Conservation (phyloP, 1,140 invertebrate species). For the Armadillidium nasatum region DNA sequence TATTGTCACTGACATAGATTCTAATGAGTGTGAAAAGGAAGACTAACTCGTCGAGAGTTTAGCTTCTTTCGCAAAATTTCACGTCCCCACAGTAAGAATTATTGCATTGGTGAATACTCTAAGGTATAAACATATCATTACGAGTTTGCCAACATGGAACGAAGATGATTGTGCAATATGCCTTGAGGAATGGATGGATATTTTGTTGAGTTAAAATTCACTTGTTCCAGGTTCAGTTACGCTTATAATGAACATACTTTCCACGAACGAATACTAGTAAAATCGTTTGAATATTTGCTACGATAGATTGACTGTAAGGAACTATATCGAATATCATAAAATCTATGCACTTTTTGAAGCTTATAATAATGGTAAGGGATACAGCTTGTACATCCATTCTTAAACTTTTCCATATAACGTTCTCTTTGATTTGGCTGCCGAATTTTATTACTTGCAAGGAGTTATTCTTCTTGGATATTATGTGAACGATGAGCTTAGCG, state of each 20-base stretch:
- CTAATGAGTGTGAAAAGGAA: background rate
- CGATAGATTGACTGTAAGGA: too few species aligned
- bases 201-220: background rate
- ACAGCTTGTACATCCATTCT: background rate
- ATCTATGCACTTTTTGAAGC: background rate
- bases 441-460: background rate
- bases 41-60: background rate
- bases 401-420: background rate
- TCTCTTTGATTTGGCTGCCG: background rate
- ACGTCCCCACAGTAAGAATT: background rate
- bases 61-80: background rate
- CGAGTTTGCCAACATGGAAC: background rate
- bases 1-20: background rate
- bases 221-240: background rate
- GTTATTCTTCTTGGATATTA: background rate
- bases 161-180: background rate
- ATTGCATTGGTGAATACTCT: background rate
- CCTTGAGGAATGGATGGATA: background rate
- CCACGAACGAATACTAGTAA: background rate
- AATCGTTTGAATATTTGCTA: background rate
- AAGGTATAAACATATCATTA: background rate
- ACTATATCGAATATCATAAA: too few species aligned
- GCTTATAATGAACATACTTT: background rate
- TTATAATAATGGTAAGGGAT: background rate
- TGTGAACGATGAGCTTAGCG: background rate